Evolutionary conservation across 2,113 vertebrate species (phyloP).

Genomic region (Glareola pratincola): DNA sequence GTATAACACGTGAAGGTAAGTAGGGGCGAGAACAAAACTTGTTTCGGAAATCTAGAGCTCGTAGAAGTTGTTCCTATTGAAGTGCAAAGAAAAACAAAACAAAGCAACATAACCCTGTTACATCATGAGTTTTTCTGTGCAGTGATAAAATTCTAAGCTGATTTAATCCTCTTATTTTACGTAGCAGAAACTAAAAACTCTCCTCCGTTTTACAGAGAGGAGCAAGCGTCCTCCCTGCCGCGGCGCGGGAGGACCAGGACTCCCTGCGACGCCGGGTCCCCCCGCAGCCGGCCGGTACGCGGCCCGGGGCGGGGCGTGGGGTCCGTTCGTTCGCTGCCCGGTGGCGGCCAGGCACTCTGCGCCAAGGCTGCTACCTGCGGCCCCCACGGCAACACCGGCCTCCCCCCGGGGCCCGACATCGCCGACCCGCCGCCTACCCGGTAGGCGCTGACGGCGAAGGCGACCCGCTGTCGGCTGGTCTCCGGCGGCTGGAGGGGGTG

Average conservation of each 20-base stretch:
- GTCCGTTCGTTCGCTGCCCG: background rate
- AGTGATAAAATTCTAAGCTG: fast-evolving
- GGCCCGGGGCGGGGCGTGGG: background rate
- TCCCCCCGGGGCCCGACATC: fast-evolving
- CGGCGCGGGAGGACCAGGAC: fast-evolving
- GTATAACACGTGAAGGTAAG: constrained; percentile 79
- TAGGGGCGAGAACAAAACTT: constrained; percentile 78
- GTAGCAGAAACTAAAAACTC: fast-evolving
- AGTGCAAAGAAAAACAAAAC: background rate
- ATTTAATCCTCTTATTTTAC: fast-evolving
- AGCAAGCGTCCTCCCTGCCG: fast-evolving
- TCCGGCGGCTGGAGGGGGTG: constrained; percentile 73
- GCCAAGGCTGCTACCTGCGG: background rate
- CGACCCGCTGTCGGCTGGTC: constrained; percentile 79
- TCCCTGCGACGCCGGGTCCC: fast-evolving
- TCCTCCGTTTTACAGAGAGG: fast-evolving
- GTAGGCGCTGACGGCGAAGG: constrained; percentile 81
- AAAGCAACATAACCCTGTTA: fast-evolving
- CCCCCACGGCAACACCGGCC: background rate
- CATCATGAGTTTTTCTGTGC: fast-evolving
- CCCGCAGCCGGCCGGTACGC: too few relatives aligned
- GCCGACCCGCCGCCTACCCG: constrained; percentile 62
- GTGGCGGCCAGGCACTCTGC: background rate
- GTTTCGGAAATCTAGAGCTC: constrained; percentile 86
- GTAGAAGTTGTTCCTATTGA: constrained; percentile 74